Evolutionary conservation across 2,888 invertebrate genomes (phyloP).

Genomic region (Thecophora atra): DNA sequence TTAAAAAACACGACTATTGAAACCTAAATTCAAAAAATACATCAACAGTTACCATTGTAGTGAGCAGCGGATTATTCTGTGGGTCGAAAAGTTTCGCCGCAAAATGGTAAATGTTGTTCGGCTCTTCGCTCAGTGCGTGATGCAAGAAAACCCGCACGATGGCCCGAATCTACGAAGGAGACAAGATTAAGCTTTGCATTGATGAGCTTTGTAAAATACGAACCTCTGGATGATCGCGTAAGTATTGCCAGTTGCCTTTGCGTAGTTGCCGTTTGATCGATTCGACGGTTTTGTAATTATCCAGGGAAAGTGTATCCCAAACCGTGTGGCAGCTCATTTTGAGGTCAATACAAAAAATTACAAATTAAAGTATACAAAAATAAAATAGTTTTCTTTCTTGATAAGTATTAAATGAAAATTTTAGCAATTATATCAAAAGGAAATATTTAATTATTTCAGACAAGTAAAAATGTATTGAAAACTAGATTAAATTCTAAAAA

Average conservation of each 20-base stretch:
- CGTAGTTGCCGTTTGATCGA: conserved; percentile 29
- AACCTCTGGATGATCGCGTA: conserved; percentile 36
- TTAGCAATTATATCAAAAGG: no score
- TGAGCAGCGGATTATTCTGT: conserved; percentile 46
- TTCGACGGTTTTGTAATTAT: conserved; percentile 21
- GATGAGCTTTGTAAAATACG: no score
- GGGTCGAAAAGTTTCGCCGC: conserved; percentile 52
- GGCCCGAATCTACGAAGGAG: conserved; percentile 51
- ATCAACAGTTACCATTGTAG: conserved; percentile 44
- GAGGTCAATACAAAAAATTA: background rate
- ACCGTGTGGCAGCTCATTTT: background rate
- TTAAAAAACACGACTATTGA: background rate
- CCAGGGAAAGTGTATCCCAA: conserved; percentile 22
- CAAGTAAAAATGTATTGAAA: no score
- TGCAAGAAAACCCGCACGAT: conserved; percentile 55
- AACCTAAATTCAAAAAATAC: background rate
- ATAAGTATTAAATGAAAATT: background rate
- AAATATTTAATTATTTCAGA: no score
- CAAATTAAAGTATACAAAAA: background rate
- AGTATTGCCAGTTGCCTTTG: conserved; percentile 36
- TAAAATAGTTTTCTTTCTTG: background rate
- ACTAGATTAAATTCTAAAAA: no score
- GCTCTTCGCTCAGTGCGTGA: conserved; percentile 50
- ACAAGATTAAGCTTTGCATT: no score
- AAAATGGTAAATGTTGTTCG: conserved; percentile 49